Evolutionary conservation across 2,797 vertebrate genomes (phyloP).

Genomic region (Telmatherina bonti): DNA sequence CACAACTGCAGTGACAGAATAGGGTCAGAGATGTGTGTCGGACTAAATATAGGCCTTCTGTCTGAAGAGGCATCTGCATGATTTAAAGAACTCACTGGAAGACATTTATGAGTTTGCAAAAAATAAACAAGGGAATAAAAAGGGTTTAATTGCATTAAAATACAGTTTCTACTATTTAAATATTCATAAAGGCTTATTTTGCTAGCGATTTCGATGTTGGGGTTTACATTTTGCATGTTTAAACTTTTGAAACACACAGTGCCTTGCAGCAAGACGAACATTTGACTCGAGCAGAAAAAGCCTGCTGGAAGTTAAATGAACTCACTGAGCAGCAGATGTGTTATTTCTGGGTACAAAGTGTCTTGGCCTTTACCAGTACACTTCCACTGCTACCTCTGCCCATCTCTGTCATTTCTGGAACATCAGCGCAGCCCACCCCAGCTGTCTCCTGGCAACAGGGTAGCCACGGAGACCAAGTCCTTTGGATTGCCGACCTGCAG

Average conservation of each 20-base stretch:
- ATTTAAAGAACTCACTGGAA: slow-evolving; percentile 35
- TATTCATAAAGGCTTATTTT: not conserved
- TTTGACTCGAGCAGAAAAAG: not conserved
- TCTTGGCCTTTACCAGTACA: slow-evolving; percentile 28
- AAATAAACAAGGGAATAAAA: not conserved
- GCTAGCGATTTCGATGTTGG: not conserved
- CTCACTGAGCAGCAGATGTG: not conserved
- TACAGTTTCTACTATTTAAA: not conserved
- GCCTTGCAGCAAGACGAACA: not conserved
- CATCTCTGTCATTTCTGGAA: slow-evolving; percentile 53
- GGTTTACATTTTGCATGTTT: not conserved
- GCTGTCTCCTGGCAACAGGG: slow-evolving; percentile 80
- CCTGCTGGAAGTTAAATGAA: not conserved
- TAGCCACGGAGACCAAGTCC: slow-evolving; percentile 74
- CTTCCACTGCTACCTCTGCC: slow-evolving; percentile 51
- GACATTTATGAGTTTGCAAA: slow-evolving; percentile 21
- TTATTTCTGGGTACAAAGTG: slow-evolving; percentile 3
- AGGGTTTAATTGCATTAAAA: too few species aligned
- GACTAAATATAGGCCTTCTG: slow-evolving; percentile 69
- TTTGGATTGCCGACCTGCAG: slow-evolving; percentile 58
- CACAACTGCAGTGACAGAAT: slow-evolving; percentile 73
- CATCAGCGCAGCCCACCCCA: slow-evolving; percentile 52
- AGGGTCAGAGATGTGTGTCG: slow-evolving; percentile 64
- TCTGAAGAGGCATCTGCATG: slow-evolving; percentile 31
- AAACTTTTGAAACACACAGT: not conserved